Conservation (phyloP, 1,140 invertebrate genomes). For the Lucilia cuprina region DNA sequence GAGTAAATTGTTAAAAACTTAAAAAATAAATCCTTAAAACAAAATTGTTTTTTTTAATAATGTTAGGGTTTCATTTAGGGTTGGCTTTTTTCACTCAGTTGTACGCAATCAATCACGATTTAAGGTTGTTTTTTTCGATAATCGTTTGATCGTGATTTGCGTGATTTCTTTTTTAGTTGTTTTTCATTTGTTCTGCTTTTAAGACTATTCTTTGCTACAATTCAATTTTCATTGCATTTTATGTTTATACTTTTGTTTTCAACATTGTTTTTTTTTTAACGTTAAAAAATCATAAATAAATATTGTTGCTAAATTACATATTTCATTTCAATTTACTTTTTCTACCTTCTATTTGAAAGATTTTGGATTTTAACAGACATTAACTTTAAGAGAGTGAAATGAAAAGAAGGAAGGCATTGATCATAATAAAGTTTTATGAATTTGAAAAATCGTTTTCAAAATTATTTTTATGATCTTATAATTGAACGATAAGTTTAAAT, state of each 20-base stretch:
- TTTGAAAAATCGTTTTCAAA: slow-evolving; percentile 3
- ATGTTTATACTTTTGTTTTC: not conserved
- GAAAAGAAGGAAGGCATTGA: not conserved
- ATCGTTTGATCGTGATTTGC: slow-evolving; percentile 41
- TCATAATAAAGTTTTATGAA: not conserved
- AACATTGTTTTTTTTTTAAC: not conserved
- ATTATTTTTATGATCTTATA: slow-evolving; percentile 4
- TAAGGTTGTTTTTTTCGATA: slow-evolving; percentile 16
- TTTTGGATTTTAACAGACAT: not conserved
- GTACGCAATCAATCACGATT: not conserved
- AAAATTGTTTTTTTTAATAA: not conserved
- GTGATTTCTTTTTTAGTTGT: slow-evolving; percentile 25
- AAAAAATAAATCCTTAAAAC: not conserved
- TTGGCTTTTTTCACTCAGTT: too few relatives aligned
- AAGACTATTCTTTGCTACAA: not conserved
- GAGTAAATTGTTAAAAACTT: not conserved
- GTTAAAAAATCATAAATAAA: not conserved
- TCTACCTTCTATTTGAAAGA: too few relatives aligned
- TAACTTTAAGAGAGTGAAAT: not conserved
- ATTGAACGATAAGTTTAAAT: slow-evolving; percentile 3
- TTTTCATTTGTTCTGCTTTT: not conserved
- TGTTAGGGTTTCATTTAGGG: not conserved
- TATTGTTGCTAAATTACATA: not conserved
- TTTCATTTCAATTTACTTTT: not conserved
- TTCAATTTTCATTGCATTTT: not conserved